Evolutionary conservation across 2,797 vertebrate genomes (phyloP).

Genomic region (Antennarius maculatus): DNA sequence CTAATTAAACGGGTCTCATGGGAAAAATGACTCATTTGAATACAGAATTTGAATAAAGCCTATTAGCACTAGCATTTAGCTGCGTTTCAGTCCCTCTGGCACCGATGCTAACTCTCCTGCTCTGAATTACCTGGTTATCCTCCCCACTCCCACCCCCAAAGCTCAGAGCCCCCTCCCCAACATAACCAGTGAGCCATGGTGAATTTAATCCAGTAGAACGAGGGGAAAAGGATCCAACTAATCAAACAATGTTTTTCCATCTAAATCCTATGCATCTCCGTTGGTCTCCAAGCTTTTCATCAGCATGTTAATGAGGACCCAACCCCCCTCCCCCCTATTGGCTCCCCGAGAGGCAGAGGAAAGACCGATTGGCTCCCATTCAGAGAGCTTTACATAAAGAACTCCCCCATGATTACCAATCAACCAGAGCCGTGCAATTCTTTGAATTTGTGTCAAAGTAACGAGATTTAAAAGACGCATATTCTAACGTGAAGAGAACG

Average conservation of each 20-base stretch:
- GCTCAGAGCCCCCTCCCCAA: conserved; percentile 44
- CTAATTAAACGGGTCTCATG: too few species aligned
- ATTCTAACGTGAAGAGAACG: conserved; percentile 16
- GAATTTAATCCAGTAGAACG: too few species aligned
- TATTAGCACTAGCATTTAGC: not conserved
- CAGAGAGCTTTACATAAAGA: conserved; percentile 40
- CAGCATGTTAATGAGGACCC: conserved; percentile 31
- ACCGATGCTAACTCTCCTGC: conserved; percentile 1
- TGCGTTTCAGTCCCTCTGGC: too few species aligned
- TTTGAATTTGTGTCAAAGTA: conserved; percentile 49
- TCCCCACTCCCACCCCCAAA: conserved; percentile 14
- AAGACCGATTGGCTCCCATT: conserved; percentile 36
- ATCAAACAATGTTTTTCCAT: conserved; percentile 21
- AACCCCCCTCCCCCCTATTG: conserved; percentile 1
- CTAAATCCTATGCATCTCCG: conserved; percentile 15
- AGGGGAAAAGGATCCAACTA: conserved; percentile 15
- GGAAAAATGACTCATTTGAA: too few species aligned
- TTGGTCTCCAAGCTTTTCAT: conserved; percentile 23
- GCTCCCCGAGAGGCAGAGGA: conserved; percentile 32
- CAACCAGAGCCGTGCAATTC: conserved; percentile 8
- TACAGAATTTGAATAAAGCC: too few species aligned
- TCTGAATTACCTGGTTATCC: not conserved
- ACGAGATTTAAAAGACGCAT: conserved; percentile 25
- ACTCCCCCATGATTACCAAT: conserved; percentile 20
- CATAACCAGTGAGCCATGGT: conserved; percentile 41